Percentiles rank a stretch among this genome's conserved stretches.
These are phyloP conservation scores for Neostethus bicornis DNA, from an alignment of 2,797 vertebrate species.

Conservation along the genomic window DNA sequence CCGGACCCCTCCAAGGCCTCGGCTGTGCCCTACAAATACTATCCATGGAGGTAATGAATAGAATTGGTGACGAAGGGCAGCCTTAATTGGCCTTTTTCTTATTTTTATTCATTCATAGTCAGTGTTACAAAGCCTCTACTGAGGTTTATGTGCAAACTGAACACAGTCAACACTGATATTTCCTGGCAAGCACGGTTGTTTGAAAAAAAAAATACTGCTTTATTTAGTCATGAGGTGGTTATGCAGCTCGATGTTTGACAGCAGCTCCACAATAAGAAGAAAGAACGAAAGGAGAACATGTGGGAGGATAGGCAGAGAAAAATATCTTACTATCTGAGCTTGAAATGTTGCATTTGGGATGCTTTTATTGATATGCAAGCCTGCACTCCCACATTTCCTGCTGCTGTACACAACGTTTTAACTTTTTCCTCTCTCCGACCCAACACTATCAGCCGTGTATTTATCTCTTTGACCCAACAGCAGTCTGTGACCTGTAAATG, in stretches of 20 bases:
- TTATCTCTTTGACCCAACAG: conserved; percentile 16
- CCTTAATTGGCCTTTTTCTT: too few species aligned
- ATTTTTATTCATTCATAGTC: too few species aligned
- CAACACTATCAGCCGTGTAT: neutral
- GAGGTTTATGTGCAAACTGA: conserved; percentile 10
- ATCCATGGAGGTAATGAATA: too few species aligned
- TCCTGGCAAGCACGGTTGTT: conserved; percentile 13
- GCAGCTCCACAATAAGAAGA: conserved; percentile 49
- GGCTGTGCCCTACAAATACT: too few species aligned
- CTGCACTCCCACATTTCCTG: conserved; percentile 10
- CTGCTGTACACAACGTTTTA: neutral
- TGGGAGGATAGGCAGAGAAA: conserved; percentile 28
- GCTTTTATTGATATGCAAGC: conserved; percentile 49
- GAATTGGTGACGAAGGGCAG: too few species aligned
- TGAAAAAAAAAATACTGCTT: conserved; percentile 38
- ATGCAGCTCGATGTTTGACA: conserved; percentile 42
- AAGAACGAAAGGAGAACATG: conserved; percentile 25
- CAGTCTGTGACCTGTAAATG: neutral
- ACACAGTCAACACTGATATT: conserved; percentile 18
- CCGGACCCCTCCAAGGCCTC: too few species aligned
- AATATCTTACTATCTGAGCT: conserved; percentile 47
- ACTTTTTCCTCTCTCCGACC: conserved; percentile 19
- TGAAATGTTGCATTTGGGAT: conserved; percentile 51
- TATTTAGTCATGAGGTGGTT: conserved; percentile 39
- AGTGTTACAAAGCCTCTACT: neutral